phyloP scores from a whole-genome alignment of 2,888 invertebrate genomes.

The Perdita meconis region DNA sequence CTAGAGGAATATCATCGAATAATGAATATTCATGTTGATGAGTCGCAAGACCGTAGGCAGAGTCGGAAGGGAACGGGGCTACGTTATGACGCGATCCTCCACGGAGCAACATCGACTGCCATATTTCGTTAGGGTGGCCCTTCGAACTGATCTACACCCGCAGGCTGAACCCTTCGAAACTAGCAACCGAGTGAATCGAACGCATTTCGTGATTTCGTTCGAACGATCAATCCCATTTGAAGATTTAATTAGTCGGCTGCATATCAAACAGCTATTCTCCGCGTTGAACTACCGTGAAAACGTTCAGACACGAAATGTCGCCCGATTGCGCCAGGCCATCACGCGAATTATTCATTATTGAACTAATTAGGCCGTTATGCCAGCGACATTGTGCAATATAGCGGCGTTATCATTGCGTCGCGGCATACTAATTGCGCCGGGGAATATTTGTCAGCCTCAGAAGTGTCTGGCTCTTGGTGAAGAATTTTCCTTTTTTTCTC shows the following conservation, averaged over 20 bases:
- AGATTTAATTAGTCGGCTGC: conserved; percentile 30
- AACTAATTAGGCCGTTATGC: conserved; percentile 45
- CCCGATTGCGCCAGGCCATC: conserved; percentile 21
- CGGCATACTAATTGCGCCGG: conserved; percentile 31
- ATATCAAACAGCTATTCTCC: conserved; percentile 23
- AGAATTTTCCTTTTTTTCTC: conserved; percentile 26
- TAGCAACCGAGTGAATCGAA: conserved; percentile 10
- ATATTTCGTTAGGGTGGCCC: conserved; percentile 78
- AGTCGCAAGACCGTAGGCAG: conserved; percentile 81
- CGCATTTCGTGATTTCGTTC: conserved; percentile 8
- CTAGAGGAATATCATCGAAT: conserved; percentile 84
- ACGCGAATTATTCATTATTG: conserved; percentile 55
- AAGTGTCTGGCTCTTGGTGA: conserved; percentile 18
- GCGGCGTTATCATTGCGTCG: conserved; percentile 19
- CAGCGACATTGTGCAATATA: conserved; percentile 30
- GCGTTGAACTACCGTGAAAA: conserved; percentile 1
- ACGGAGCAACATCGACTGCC: conserved; percentile 82
- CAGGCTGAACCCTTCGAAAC: conserved; percentile 31
- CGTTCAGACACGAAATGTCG: conserved; percentile 30
- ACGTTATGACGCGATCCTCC: conserved; percentile 83
- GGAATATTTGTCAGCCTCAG: conserved; percentile 44
- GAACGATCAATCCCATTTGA: neutral
- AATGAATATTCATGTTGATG: conserved; percentile 84
- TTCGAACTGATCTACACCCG: conserved; percentile 42
- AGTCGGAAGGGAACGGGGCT: conserved; percentile 76